Evolutionary conservation across 2,888 invertebrate species (phyloP).

Genomic region (Habrosyne pyritoides): DNA sequence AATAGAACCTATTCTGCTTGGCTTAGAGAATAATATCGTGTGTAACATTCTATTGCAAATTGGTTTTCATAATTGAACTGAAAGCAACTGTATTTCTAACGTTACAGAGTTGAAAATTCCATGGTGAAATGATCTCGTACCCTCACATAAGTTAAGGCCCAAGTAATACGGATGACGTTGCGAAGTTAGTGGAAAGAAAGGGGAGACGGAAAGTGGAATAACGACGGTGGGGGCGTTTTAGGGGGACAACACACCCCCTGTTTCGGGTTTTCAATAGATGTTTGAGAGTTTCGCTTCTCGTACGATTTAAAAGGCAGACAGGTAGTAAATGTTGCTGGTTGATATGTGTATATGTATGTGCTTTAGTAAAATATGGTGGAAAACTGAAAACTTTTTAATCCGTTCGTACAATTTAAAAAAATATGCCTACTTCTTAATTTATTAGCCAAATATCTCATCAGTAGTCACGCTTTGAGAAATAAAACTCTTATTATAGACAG

Average conservation of each 20-base stretch:
- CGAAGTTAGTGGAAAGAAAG: conserved; percentile 82
- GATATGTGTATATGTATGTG: conserved; percentile 20
- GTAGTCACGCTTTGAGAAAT: too few species aligned
- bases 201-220: conserved; percentile 73
- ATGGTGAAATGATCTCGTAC: conserved; percentile 40
- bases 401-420: neutral
- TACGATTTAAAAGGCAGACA: conserved; percentile 73
- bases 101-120: conserved; percentile 32
- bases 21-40: conserved; percentile 44
- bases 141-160: conserved; percentile 80
- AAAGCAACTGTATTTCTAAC: conserved; percentile 24
- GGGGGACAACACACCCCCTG: conserved; percentile 68
- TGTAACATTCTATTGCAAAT: conserved; percentile 51
- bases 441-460: too few species aligned
- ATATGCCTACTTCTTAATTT: neutral
- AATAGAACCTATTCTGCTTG: conserved; percentile 23
- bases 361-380: neutral
- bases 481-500: too few species aligned
- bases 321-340: conserved; percentile 55
- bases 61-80: conserved; percentile 52
- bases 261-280: conserved; percentile 83
- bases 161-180: conserved; percentile 83
- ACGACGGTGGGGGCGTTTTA: conserved; percentile 60
- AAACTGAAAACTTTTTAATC: neutral
- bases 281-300: conserved; percentile 71